phyloP scores from a whole-genome alignment of 2,113 vertebrate species.

The Apistogramma diplotaenia region DNA sequence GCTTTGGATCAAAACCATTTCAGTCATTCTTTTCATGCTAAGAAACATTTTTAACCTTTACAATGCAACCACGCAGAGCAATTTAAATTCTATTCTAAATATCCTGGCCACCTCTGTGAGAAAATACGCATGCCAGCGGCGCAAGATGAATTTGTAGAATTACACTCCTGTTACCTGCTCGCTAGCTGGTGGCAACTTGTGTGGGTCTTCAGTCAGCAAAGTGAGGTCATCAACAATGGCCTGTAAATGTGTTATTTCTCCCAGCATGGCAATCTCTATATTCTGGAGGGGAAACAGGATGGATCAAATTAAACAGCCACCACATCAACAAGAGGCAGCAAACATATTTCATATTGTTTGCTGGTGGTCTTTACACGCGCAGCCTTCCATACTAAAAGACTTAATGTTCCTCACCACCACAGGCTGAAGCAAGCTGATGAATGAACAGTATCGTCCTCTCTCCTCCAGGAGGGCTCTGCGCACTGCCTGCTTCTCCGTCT shows the following conservation, averaged over 20 bases:
- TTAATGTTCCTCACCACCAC: conserved; percentile 86
- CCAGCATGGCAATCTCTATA: conserved; percentile 94
- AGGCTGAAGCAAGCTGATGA: conserved; percentile 91
- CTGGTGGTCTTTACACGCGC: not conserved
- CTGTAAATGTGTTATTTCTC: conserved; percentile 97
- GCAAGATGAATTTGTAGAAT: not conserved
- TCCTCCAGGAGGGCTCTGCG: conserved; percentile 94
- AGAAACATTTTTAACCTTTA: not conserved
- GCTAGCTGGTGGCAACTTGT: conserved; percentile 93
- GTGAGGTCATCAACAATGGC: conserved; percentile 95
- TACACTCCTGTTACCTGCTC: conserved; percentile 84
- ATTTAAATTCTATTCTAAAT: not conserved
- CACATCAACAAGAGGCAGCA: not conserved
- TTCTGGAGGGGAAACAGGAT: conserved; percentile 74
- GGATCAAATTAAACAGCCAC: not conserved
- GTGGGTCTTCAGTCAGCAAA: conserved; percentile 89
- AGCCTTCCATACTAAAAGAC: not conserved
- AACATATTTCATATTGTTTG: not conserved
- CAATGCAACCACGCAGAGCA: not conserved
- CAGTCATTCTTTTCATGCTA: not conserved
- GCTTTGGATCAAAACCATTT: not conserved
- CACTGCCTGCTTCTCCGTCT: conserved; percentile 97
- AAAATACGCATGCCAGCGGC: not conserved
- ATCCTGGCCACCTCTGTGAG: not conserved
- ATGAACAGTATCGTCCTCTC: conserved; percentile 91